Evolutionary conservation across 2,888 invertebrate genomes (phyloP).

Genomic region (Tenthredo notha): DNA sequence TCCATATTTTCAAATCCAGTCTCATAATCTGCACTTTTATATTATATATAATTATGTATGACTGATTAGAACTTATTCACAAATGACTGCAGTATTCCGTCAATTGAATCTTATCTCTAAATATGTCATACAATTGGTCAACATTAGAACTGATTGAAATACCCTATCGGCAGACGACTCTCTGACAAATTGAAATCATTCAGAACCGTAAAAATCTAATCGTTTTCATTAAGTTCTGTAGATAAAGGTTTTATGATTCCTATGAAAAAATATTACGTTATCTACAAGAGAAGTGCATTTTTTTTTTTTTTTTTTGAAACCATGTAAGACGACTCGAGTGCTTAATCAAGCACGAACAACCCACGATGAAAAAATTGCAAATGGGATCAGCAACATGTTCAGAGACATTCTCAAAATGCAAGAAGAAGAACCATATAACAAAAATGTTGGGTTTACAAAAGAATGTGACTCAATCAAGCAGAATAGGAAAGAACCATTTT

Average conservation of each 20-base stretch:
- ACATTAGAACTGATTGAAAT: background rate
- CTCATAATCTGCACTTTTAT: too few relatives aligned
- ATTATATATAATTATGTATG: background rate
- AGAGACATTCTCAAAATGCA: background rate
- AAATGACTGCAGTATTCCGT: background rate
- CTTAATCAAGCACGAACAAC: background rate
- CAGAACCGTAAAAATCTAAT: background rate
- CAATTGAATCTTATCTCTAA: too few relatives aligned
- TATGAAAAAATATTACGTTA: background rate
- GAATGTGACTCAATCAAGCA: background rate
- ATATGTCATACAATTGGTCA: background rate
- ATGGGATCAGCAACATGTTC: background rate
- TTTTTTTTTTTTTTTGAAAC: background rate
- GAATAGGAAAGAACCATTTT: background rate
- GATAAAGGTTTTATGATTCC: background rate
- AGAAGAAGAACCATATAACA: background rate
- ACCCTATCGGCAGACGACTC: background rate
- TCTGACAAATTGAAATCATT: background rate
- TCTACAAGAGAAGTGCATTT: background rate
- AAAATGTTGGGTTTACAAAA: background rate
- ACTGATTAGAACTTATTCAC: too few relatives aligned
- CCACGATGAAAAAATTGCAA: background rate
- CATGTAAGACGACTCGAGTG: too few relatives aligned
- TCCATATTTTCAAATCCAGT: too few relatives aligned
- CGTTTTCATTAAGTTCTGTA: background rate